Evolutionary conservation across 2,797 vertebrate genomes (phyloP).

Genomic region (Myotis myotis): DNA sequence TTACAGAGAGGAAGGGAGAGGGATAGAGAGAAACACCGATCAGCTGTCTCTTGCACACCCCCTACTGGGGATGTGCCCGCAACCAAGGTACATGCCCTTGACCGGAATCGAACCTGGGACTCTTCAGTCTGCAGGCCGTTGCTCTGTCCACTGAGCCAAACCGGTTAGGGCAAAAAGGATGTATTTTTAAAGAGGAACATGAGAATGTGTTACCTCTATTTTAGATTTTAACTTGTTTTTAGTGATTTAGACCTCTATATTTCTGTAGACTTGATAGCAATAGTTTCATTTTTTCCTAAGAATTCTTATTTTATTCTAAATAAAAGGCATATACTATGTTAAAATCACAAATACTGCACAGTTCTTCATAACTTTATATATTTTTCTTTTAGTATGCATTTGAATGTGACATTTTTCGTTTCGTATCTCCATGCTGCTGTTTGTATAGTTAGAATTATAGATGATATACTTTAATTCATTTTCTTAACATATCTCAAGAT

Average conservation of each 20-base stretch:
- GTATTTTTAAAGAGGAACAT: not conserved
- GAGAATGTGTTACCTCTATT: not conserved
- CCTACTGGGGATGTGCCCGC: too few species aligned
- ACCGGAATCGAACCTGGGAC: too few species aligned
- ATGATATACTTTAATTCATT: conserved; percentile 31
- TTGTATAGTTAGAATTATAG: conserved; percentile 45
- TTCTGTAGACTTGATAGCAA: not conserved
- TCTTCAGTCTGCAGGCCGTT: too few species aligned
- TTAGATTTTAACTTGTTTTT: conserved; percentile 42
- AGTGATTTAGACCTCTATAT: conserved; percentile 37
- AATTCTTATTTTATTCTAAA: conserved; percentile 30
- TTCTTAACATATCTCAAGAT: conserved; percentile 31
- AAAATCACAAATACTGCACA: conserved; percentile 19
- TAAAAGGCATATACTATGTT: not conserved
- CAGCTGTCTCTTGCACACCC: too few species aligned
- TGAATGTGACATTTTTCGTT: conserved; percentile 25
- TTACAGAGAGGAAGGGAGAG: too few species aligned
- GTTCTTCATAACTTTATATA: not conserved
- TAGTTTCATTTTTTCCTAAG: conserved; percentile 13
- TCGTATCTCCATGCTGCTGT: not conserved
- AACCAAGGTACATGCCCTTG: too few species aligned
- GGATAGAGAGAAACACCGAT: too few species aligned
- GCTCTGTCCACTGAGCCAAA: too few species aligned
- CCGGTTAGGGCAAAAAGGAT: not conserved
- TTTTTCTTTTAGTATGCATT: conserved; percentile 31